Conservation (phyloP, 2,888 invertebrate species). For the Adineta ricciae region DNA sequence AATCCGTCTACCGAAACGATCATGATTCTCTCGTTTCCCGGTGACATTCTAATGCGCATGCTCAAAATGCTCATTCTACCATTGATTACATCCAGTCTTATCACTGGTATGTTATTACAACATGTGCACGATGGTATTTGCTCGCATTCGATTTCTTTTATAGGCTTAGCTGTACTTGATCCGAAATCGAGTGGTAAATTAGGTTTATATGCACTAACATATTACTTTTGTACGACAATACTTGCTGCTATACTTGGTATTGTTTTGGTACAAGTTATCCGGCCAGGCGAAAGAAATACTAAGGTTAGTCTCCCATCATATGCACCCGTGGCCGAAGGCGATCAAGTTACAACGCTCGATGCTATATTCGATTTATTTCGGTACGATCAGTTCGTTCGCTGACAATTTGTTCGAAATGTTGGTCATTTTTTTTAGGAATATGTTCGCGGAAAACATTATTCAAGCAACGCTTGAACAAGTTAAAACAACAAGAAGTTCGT, state of each 20-base stretch:
- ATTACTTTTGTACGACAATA: conserved; percentile 61
- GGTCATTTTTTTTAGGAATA: conserved; percentile 50
- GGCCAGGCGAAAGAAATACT: conserved; percentile 28
- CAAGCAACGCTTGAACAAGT: conserved; percentile 57
- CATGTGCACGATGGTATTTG: not conserved
- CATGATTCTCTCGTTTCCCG: conserved; percentile 59
- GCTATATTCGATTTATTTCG: conserved; percentile 33
- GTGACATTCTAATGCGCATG: conserved; percentile 61
- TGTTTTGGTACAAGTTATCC: conserved; percentile 27
- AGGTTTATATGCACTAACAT: conserved; percentile 58
- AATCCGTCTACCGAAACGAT: conserved; percentile 53
- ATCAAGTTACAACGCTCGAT: conserved; percentile 37
- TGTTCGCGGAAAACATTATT: conserved; percentile 59
- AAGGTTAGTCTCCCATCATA: no score
- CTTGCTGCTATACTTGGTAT: conserved; percentile 54
- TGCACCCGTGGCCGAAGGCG: no score
- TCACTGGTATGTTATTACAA: conserved; percentile 52
- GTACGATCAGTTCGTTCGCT: not conserved
- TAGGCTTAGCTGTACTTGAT: conserved; percentile 60
- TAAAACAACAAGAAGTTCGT: conserved; percentile 2
- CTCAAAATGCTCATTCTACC: conserved; percentile 63
- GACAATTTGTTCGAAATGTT: not conserved
- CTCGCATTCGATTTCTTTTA: conserved; percentile 30
- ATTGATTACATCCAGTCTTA: conserved; percentile 59
- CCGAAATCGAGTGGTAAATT: conserved; percentile 59